Evolutionary conservation across 2,888 invertebrate species (phyloP), one percentile per base, ranked within the genome.

Genomic region (Strigamia transsilvanica): DNA sequence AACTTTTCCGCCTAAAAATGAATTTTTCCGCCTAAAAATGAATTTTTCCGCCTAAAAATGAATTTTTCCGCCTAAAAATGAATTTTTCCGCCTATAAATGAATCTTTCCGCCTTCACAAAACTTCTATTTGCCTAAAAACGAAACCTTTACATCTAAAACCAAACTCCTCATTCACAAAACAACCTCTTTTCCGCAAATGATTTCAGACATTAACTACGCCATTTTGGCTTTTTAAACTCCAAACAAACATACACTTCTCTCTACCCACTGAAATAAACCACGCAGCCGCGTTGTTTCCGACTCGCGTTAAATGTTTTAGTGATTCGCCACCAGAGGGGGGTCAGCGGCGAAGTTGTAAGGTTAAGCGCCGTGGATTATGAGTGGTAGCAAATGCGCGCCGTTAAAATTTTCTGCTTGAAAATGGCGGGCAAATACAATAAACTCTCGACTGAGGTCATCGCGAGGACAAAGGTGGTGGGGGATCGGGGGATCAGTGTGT

Each of bases 361-460:
- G 61, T 61, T 61, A 61, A 61, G 61, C 61, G 61, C 61, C 18
- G 61, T 18, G 61, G 61, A 61, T 61, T 61, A 61, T 61, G 61
- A n/a, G 61, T 61, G 18, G 61, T 61, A 9, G 61, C 61, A 61
- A 61, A 61, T 61, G 61, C 3, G 21, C 61, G 61, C 21, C 6
- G n/a, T 61, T 61, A 61, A 61, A 61, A 61, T 15, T 61, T 61
- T 61, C 61, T 61, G 61, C 61, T 61, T 61, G 61, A 61, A 18
- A 61, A 61, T 61, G 61, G 61, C 21, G 9, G 61, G 3, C 4
- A n/a, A 21, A 61, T 12, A 61, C 61, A 61, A 61, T 61, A 61
- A 61, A 61, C 4, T 61, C 18, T 61, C 18, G 15, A 2, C 4
- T 21, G 61, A 21, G 61, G 61, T 61, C 61, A 61, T 61, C 61